These are phyloP conservation scores for Orius insidiosus DNA, from an alignment of 1,140 invertebrate genomes.

Conservation along the genomic window DNA sequence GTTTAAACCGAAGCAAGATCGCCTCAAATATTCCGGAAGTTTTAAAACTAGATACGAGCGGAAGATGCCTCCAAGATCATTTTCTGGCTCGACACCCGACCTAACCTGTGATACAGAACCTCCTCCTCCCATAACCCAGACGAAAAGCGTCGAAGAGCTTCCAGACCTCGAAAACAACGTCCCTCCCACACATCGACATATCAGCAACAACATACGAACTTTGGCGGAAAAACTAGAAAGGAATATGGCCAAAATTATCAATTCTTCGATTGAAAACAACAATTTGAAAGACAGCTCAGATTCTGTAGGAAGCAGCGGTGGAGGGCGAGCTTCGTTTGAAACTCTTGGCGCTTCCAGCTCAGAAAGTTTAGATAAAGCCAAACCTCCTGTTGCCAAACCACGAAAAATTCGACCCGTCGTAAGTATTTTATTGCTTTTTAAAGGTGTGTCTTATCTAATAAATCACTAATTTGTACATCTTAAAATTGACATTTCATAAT, in stretches of 20 bases:
- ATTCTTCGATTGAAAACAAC: slow-evolving; percentile 10
- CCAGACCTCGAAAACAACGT: background rate
- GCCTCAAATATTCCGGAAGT: slow-evolving; percentile 24
- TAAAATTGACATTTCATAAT: too few species aligned
- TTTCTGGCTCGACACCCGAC: slow-evolving; percentile 10
- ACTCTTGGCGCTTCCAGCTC: slow-evolving; percentile 9
- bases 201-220: slow-evolving; percentile 5
- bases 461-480: too few species aligned
- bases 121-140: background rate
- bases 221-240: slow-evolving; percentile 7
- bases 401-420: background rate
- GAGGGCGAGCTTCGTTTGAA: slow-evolving; percentile 3
- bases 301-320: slow-evolving; percentile 5
- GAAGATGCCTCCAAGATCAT: slow-evolving; percentile 10
- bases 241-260: slow-evolving; percentile 6
- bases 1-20: slow-evolving; percentile 16
- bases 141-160: slow-evolving; percentile 2
- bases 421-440: background rate
- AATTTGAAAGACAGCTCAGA: slow-evolving; percentile 11
- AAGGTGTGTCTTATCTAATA: background rate
- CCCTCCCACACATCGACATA: background rate
- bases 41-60: slow-evolving; percentile 25
- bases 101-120: background rate
- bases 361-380: slow-evolving; percentile 9
- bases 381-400: slow-evolving; percentile 12